Conservation (phyloP, 1,140 invertebrate genomes). For the Papilio dardanus region DNA sequence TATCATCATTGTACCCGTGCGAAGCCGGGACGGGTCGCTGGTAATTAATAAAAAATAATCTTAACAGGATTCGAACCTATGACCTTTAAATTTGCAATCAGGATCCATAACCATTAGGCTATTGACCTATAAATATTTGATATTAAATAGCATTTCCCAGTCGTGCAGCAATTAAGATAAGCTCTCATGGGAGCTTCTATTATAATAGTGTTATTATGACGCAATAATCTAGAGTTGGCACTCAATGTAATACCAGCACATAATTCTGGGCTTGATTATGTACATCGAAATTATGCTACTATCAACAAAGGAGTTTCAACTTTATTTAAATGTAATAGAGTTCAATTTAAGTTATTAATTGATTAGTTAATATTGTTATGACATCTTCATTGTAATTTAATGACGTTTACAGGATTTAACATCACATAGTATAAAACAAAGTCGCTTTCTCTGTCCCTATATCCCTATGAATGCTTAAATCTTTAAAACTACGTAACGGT, state of each 20-base stretch:
- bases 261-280: neutral
- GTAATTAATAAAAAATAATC: neutral
- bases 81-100: neutral
- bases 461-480: no score
- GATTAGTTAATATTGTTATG: neutral
- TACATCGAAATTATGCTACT: neutral
- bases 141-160: constrained; percentile 2
- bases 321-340: neutral
- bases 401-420: neutral
- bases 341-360: neutral
- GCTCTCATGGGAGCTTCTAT: neutral
- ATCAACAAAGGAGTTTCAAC: neutral
- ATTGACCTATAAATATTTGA: neutral
- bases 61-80: neutral
- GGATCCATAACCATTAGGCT: neutral
- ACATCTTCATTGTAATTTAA: neutral
- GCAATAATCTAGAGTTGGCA: constrained; percentile 18
- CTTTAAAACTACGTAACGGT: no score
- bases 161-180: constrained; percentile 23
- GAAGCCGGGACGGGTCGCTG: no score
- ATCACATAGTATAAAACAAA: no score
- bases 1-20: no score
- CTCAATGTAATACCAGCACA: neutral
- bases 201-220: neutral
- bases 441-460: no score